These are phyloP conservation scores for Lordiphosa mommai DNA, from an alignment of 1,140 invertebrate species.

Conservation along the genomic window DNA sequence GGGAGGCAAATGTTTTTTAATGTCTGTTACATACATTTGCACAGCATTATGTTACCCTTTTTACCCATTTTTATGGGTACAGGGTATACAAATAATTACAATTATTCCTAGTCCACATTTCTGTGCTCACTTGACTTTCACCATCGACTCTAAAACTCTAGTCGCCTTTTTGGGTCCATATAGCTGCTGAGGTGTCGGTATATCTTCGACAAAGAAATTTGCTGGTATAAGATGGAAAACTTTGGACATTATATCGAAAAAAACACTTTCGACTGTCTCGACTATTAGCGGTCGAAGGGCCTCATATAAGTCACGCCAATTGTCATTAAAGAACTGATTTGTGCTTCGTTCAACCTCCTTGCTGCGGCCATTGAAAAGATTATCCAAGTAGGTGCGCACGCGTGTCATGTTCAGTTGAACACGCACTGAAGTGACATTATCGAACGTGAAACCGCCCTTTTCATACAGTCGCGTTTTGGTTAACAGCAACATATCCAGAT, in stretches of 20 bases:
- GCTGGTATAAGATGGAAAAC: constrained; percentile 84
- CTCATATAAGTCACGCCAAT: constrained; percentile 85
- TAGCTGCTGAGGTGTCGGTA: constrained; percentile 54
- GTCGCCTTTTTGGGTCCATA: constrained; percentile 81
- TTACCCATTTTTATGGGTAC: no score
- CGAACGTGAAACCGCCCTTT: constrained; percentile 83
- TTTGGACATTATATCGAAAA: constrained; percentile 82
- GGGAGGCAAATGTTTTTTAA: no score
- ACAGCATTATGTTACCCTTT: no score
- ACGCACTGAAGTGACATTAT: constrained; percentile 83
- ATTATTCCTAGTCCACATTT: no score
- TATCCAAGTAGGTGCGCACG: constrained; percentile 49
- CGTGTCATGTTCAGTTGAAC: constrained; percentile 82
- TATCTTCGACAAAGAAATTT: constrained; percentile 71
- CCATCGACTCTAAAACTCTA: background rate
- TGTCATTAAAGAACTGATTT: constrained; percentile 85
- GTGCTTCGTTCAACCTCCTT: constrained; percentile 83
- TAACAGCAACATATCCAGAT: constrained; percentile 83
- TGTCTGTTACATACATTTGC: no score
- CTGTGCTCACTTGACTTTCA: no score
- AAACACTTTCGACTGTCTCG: constrained; percentile 84
- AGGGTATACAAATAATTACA: no score
- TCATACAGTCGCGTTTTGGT: constrained; percentile 83
- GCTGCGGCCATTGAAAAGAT: constrained; percentile 65
- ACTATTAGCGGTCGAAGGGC: constrained; percentile 83